These are phyloP conservation scores for Cantharis rustica DNA, from an alignment of 2,888 invertebrate genomes.

Conservation along the genomic window DNA sequence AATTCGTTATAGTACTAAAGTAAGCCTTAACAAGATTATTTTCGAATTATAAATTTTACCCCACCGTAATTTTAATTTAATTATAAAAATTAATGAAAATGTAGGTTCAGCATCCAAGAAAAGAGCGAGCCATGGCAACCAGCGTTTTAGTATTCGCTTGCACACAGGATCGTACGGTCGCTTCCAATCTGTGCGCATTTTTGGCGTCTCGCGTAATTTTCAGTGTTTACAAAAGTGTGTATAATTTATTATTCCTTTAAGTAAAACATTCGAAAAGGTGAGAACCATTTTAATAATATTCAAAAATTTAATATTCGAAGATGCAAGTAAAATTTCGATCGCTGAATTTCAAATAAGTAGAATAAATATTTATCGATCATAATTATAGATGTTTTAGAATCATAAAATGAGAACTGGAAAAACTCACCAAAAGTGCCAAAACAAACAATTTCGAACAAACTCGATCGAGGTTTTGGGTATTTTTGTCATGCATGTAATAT, in stretches of 20 bases:
- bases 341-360: neutral
- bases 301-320: neutral
- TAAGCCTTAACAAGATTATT: neutral
- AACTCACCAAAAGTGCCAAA: neutral
- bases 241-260: neutral
- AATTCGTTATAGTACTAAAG: neutral
- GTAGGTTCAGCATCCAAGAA: slow-evolving; percentile 16
- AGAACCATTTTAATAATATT: neutral
- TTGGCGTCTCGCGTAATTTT: neutral
- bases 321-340: neutral
- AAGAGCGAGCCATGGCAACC: slow-evolving; percentile 21
- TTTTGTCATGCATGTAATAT: neutral
- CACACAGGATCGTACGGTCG: slow-evolving; percentile 17
- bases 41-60: neutral
- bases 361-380: neutral
- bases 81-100: slow-evolving; percentile 11
- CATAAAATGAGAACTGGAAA: neutral
- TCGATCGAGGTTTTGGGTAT: neutral
- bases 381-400: neutral
- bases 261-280: neutral
- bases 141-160: slow-evolving; percentile 22
- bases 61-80: slow-evolving; percentile 6
- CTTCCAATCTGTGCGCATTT: neutral
- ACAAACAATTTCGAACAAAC: neutral
- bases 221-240: neutral